phyloP scores from a whole-genome alignment of 2,888 invertebrate species.

The Villa cingulata region DNA sequence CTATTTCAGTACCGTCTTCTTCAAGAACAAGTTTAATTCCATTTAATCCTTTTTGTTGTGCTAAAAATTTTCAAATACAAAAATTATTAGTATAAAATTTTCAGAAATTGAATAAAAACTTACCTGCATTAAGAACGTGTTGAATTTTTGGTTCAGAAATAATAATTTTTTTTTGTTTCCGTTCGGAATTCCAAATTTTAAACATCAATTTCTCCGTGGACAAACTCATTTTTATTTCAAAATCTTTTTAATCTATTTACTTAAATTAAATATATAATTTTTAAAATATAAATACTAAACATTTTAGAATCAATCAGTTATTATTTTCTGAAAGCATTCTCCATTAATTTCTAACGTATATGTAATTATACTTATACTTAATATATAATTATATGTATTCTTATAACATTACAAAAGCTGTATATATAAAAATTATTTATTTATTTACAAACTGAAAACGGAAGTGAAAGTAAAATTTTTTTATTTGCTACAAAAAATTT shows the following conservation, averaged over 20 bases:
- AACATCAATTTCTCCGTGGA: not conserved
- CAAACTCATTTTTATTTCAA: too few species aligned
- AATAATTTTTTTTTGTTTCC: not conserved
- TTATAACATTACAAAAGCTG: too few species aligned
- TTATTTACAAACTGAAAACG: not conserved
- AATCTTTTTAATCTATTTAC: not conserved
- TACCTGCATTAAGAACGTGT: not conserved
- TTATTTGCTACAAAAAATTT: not conserved
- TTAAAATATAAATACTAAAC: too few species aligned
- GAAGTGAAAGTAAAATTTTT: not conserved
- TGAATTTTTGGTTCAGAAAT: constrained; percentile 1
- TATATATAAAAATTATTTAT: not conserved
- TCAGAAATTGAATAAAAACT: constrained; percentile 1
- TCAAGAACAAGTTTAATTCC: constrained; percentile 2
- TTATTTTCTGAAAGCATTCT: too few species aligned
- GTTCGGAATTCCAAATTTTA: not conserved
- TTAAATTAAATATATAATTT: too few species aligned
- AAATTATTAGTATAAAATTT: not conserved
- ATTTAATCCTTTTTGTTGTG: not conserved
- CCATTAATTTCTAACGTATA: too few species aligned
- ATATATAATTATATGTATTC: too few species aligned
- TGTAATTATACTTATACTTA: too few species aligned
- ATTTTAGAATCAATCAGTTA: too few species aligned
- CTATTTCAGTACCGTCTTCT: not conserved
- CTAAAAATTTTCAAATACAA: not conserved